Base-by-base conservation (phyloP, 2,797 vertebrate genomes). In the Centropyge bicolor region DNA sequence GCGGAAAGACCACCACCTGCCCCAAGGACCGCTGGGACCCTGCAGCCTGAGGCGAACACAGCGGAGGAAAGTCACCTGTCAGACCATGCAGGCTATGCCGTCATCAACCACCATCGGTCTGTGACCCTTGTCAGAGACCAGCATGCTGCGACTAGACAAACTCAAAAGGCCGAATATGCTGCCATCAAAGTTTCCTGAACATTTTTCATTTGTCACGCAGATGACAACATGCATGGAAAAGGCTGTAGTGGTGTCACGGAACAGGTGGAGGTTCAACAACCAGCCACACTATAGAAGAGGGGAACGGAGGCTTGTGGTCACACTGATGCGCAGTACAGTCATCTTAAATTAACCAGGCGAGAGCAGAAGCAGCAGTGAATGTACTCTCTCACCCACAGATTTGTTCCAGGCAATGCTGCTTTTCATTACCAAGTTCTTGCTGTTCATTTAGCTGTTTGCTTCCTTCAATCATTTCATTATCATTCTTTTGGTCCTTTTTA, bases 111-210 rank as follows among this genome's bases (percentile, higher is more conserved):
- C 24, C 17, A 13, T 6, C 24, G 64, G 24, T 8, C 52, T 6
- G 35, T 16, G 19, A 67, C 27, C 41, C 27, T 59, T 49, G 55
- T 43, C 14, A 51, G 52, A 51, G 65, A 72, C 24, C 71, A 20
- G 1, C 43, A 40, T 0, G 38, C n/a, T 0, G 17, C 1, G 0
- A 6, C 49, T 17, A 35, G 68, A 24, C 46, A 36, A 57, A 78
- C 79, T 1, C 75, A 88, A 36, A 56, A 35, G 0, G 5, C 88
- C 12, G 69, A 85, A 36, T 92, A 91, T 8, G 86, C 91, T 20
- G 31, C 76, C n/a, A 63, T 93, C 27, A 82, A 31, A 3, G 43
- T 93, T 38, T 41, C 56, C 24, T 92, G 49, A 91, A 31, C 16
- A 10, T 61, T 12, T 48, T 35, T 22, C 8, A 60, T 16, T 36